A percentile compares a stretch with the other conserved stretches of the same genome.
These are phyloP conservation scores for Actenoides lindsayi DNA, from an alignment of 2,113 vertebrate genomes.

Conservation along the genomic window DNA sequence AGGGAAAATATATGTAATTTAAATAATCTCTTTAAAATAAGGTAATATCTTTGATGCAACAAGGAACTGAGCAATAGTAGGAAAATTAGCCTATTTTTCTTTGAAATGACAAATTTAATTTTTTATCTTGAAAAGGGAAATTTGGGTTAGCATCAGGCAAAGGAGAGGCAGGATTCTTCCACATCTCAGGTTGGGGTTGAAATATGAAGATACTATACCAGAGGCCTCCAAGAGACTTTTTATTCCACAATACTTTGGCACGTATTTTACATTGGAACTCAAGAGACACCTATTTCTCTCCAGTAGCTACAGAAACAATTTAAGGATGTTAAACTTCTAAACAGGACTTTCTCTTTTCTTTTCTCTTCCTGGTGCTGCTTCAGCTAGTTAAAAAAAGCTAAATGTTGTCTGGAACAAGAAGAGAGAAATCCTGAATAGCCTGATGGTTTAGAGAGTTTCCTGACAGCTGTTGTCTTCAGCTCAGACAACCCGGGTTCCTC, in stretches of 20 bases:
- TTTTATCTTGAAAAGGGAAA: not conserved
- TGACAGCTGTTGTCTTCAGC: not conserved
- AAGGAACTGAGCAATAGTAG: not conserved
- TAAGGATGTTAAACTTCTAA: not conserved
- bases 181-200: not conserved
- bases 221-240: not conserved
- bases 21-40: not conserved
- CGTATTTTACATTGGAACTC: not conserved
- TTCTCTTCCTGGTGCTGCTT: not conserved
- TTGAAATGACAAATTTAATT: not conserved
- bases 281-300: not conserved
- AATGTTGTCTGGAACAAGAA: not conserved
- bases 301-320: not conserved
- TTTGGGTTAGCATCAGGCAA: not conserved
- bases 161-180: accelerated
- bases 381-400: not conserved
- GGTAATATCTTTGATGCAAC: not conserved
- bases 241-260: not conserved
- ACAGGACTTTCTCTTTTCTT: not conserved
- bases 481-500: not conserved
- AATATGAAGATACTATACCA: not conserved
- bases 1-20: not conserved
- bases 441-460: not conserved
- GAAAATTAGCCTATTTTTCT: not conserved
- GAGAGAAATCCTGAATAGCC: not conserved